Evolutionary conservation across 2,797 vertebrate genomes (phyloP).

Genomic region (Leontopithecus rosalia): DNA sequence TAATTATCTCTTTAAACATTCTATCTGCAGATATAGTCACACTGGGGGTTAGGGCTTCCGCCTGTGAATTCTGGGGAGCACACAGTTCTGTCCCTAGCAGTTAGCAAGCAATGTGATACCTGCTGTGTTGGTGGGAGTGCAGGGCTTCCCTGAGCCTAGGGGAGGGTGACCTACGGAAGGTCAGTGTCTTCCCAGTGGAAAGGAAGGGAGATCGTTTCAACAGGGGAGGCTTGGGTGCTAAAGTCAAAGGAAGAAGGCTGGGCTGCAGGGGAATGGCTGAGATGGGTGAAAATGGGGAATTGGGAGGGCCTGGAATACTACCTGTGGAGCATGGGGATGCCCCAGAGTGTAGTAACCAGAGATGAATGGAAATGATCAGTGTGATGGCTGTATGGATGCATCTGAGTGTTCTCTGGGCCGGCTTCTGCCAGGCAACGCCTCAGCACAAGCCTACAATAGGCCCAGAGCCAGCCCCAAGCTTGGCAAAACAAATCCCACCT

Average conservation of each 20-base stretch:
- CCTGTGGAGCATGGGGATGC: rapidly evolving
- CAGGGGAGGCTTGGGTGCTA: background rate
- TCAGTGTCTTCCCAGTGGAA: background rate
- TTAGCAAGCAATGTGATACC: background rate
- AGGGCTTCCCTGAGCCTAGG: background rate
- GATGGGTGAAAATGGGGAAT: background rate
- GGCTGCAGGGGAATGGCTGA: background rate
- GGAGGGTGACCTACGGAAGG: too few relatives aligned
- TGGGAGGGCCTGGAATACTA: too few relatives aligned
- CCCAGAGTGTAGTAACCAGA: background rate
- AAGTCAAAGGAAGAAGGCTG: background rate
- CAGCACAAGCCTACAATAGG: rapidly evolving
- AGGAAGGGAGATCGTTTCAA: background rate
- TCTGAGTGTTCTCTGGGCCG: rapidly evolving
- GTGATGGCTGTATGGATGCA: rapidly evolving
- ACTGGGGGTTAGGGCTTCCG: background rate
- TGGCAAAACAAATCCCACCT: too few relatives aligned
- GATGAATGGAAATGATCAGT: background rate
- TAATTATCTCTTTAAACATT: background rate
- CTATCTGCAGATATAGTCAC: background rate
- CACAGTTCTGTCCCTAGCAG: too few relatives aligned
- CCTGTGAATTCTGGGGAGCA: background rate
- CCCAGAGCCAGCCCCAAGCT: rapidly evolving
- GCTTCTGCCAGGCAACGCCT: background rate
- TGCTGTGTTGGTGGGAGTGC: rapidly evolving